phyloP scores from a whole-genome alignment of 2,888 invertebrate species.

The Ochlodes sylvanus region DNA sequence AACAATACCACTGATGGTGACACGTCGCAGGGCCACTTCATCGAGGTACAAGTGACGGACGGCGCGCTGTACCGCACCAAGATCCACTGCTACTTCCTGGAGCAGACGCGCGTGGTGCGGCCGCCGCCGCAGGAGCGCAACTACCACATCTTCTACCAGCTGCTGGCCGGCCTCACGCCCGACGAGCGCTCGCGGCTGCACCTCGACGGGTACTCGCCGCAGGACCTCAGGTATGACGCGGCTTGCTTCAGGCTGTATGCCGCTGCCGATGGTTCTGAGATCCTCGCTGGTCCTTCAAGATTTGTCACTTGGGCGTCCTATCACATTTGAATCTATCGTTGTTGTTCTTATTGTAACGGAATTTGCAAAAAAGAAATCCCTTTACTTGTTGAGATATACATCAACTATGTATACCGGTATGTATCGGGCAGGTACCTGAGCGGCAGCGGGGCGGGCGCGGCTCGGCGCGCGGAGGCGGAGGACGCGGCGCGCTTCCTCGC shows the following conservation, averaged over 20 bases:
- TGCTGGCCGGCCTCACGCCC: conserved; percentile 93
- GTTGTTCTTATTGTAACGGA: too few species aligned
- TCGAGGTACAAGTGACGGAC: conserved; percentile 98
- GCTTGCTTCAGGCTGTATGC: too few species aligned
- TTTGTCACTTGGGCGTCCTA: too few species aligned
- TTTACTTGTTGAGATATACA: too few species aligned
- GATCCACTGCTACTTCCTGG: conserved; percentile 98
- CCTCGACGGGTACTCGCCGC: conserved; percentile 92
- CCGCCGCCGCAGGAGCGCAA: conserved; percentile 95
- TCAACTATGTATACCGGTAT: too few species aligned
- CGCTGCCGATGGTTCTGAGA: too few species aligned
- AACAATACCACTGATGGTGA: too few species aligned
- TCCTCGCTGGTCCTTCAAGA: too few species aligned
- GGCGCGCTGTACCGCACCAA: conserved; percentile 97
- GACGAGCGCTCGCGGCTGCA: conserved; percentile 95
- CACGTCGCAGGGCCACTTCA: conserved; percentile 92
- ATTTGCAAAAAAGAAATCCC: too few species aligned
- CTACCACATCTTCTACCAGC: conserved; percentile 98
- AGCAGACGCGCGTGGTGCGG: conserved; percentile 95
- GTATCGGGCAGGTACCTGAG: conserved; percentile 88
- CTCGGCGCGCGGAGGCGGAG: conserved; percentile 81
- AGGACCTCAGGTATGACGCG: conserved; percentile 89
- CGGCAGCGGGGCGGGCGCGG: conserved; percentile 80
- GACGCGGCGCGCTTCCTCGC: conserved; percentile 89
- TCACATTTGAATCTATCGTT: too few species aligned